phyloP scores from a whole-genome alignment of 2,888 invertebrate species.

The Atherix ibis region DNA sequence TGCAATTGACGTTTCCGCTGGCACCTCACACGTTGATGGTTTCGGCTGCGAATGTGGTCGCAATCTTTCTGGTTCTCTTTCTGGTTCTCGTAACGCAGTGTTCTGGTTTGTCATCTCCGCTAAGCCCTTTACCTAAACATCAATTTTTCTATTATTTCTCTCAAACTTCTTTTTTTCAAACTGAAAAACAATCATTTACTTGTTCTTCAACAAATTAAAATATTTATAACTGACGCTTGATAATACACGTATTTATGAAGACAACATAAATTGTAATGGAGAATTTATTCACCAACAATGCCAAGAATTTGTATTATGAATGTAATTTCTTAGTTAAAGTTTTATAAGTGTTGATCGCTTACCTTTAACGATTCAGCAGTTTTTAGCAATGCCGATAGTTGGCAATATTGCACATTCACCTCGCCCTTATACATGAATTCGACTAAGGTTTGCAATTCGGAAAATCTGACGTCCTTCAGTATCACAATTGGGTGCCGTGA shows the following conservation, averaged over 20 bases:
- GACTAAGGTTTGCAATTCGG: conserved; percentile 78
- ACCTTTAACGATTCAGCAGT: conserved; percentile 86
- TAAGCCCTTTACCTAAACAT: conserved; percentile 76
- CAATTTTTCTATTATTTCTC: too few relatives aligned
- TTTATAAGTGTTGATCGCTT: too few relatives aligned
- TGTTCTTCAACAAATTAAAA: too few relatives aligned
- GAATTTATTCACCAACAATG: too few relatives aligned
- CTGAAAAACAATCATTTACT: not conserved
- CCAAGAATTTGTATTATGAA: too few relatives aligned
- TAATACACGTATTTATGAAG: too few relatives aligned
- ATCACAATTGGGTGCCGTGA: conserved; percentile 87
- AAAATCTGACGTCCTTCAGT: conserved; percentile 83
- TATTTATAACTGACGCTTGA: too few relatives aligned
- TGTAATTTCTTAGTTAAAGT: too few relatives aligned
- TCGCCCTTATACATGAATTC: conserved; percentile 96
- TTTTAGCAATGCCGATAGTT: conserved; percentile 76
- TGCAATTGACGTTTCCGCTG: conserved; percentile 19
- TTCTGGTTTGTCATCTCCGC: conserved; percentile 83
- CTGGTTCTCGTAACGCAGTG: conserved; percentile 36
- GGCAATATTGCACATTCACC: conserved; percentile 88
- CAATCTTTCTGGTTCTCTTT: conserved; percentile 36
- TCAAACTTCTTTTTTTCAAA: conserved; percentile 1
- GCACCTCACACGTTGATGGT: conserved; percentile 22
- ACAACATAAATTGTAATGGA: too few relatives aligned
- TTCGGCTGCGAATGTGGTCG: conserved; percentile 30